phyloP scores from a whole-genome alignment of 2,888 invertebrate species.

The Spilarctia lutea region DNA sequence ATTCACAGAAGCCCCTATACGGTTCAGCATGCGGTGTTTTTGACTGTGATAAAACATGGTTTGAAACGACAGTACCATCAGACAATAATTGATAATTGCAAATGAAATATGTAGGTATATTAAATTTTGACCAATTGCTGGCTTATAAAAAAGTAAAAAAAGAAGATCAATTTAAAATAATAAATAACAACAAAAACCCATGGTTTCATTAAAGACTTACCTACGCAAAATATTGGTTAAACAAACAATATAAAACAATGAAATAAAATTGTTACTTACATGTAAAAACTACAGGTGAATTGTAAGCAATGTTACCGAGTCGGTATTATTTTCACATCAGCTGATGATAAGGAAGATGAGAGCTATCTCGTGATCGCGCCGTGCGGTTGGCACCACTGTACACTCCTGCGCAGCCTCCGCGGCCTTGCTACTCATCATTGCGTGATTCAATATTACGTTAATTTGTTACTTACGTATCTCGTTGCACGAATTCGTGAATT shows the following conservation, averaged over 20 bases:
- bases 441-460: slow-evolving; percentile 38
- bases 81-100: too few species aligned
- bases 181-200: neutral
- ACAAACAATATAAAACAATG: neutral
- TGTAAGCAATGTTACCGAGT: slow-evolving; percentile 59
- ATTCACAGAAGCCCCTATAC: too few species aligned
- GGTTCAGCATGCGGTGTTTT: too few species aligned
- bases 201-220: neutral
- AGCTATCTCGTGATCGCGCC: slow-evolving; percentile 80
- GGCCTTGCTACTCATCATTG: slow-evolving; percentile 63
- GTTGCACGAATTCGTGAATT: neutral
- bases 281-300: slow-evolving; percentile 39
- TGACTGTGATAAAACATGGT: too few species aligned
- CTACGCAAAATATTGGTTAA: neutral
- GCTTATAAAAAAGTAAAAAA: neutral
- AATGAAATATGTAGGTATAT: too few species aligned
- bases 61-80: too few species aligned
- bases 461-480: slow-evolving; percentile 14
- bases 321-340: slow-evolving; percentile 70
- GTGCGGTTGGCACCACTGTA: slow-evolving; percentile 77
- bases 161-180: neutral
- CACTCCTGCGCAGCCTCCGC: slow-evolving; percentile 76
- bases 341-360: slow-evolving; percentile 83
- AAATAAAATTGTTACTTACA: slow-evolving; percentile 53
- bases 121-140: neutral